These are phyloP conservation scores for Python bivittatus DNA, from an alignment of 2,113 vertebrate genomes.

Conservation along the genomic window DNA sequence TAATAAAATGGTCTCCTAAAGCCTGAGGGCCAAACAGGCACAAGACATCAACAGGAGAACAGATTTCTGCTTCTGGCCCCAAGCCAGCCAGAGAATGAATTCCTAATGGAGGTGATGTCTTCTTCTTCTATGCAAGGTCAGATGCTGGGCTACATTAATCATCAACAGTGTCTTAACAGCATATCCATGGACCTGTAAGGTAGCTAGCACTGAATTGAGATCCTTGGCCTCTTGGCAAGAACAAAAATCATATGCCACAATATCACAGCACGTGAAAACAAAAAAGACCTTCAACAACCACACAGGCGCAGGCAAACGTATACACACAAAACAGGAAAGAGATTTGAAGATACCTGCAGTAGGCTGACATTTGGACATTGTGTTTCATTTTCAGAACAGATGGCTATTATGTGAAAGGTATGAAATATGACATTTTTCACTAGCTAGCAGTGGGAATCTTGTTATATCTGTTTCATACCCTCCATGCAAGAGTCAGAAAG, in stretches of 20 bases:
- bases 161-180: conserved; percentile 29
- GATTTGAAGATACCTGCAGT: conserved; percentile 49
- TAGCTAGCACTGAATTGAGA: conserved; percentile 42
- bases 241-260: conserved; percentile 58
- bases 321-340: conserved; percentile 34
- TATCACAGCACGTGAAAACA: conserved; percentile 60
- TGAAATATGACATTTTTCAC: conserved; percentile 65
- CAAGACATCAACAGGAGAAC: conserved; percentile 27
- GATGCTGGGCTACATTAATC: conserved; percentile 40
- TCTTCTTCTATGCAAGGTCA: conserved; percentile 32
- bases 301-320: background rate
- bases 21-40: conserved; percentile 31
- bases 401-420: conserved; percentile 61
- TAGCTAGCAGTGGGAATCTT: conserved; percentile 46
- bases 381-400: conserved; percentile 63
- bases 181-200: conserved; percentile 48
- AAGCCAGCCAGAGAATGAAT: conserved; percentile 49
- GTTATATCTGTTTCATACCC: conserved; percentile 51
- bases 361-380: conserved; percentile 65
- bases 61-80: conserved; percentile 46
- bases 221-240: conserved; percentile 57
- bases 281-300: conserved; percentile 53
- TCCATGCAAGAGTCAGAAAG: conserved; percentile 35
- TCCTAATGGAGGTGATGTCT: conserved; percentile 34
- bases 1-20: background rate